Conservation (phyloP, 23 tunicate species). For the Halocynthia aurantium region DNA sequence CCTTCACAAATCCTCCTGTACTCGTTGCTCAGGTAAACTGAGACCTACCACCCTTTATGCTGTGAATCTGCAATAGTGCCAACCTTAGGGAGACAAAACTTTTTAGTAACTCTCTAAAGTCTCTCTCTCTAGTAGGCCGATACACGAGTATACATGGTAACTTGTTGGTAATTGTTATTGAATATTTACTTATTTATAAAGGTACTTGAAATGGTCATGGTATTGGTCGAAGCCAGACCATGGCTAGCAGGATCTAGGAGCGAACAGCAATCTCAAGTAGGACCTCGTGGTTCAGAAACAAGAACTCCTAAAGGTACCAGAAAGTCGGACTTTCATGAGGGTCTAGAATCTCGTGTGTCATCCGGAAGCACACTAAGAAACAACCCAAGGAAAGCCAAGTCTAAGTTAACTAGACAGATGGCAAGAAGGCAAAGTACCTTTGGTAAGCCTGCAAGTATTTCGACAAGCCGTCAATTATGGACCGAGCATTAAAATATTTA, state of each 20-base stretch:
- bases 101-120: too few relatives aligned
- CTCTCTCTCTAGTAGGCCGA: too few relatives aligned
- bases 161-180: neutral
- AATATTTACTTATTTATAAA: neutral
- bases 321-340: slow-evolving; percentile 39
- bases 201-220: slow-evolving; percentile 98
- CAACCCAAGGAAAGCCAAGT: slow-evolving; percentile 20
- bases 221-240: slow-evolving; percentile 69
- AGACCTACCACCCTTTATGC: neutral
- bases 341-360: slow-evolving; percentile 72
- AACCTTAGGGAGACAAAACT: neutral
- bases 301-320: slow-evolving; percentile 48
- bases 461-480: too few relatives aligned
- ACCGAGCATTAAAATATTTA: too few relatives aligned
- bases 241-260: slow-evolving; percentile 44
- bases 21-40: slow-evolving; percentile 81
- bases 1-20: slow-evolving; percentile 73
- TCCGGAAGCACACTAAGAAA: slow-evolving; percentile 81
- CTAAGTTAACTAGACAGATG: slow-evolving; percentile 28
- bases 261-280: slow-evolving; percentile 70
- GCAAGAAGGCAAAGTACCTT: slow-evolving; percentile 34
- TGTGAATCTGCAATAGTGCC: neutral
- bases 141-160: neutral
- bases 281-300: slow-evolving; percentile 42
- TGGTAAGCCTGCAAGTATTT: slow-evolving; percentile 16